Conservation (phyloP, 2,888 invertebrate genomes). For the Heliconius sara region DNA sequence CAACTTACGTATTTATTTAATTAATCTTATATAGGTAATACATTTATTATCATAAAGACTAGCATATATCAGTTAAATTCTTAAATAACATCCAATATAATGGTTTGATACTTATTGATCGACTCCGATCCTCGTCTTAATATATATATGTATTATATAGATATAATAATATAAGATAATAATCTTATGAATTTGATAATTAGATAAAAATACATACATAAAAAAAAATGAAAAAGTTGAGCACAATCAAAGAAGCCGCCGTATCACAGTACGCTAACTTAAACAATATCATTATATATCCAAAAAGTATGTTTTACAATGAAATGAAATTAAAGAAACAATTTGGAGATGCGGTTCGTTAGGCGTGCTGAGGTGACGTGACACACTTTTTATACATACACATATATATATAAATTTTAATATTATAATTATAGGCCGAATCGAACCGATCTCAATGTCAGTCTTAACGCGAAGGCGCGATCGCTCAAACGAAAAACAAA, state of each 20-base stretch:
- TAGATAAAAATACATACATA: constrained; percentile 57
- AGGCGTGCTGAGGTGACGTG: not conserved
- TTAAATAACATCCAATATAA: constrained; percentile 66
- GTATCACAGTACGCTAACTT: constrained; percentile 81
- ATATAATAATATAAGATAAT: constrained; percentile 45
- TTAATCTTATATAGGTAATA: constrained; percentile 62
- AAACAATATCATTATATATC: constrained; percentile 60
- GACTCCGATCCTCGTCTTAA: constrained; percentile 45
- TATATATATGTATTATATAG: constrained; percentile 36
- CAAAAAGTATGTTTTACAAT: constrained; percentile 23
- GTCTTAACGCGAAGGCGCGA: constrained; percentile 54
- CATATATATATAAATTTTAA: constrained; percentile 34
- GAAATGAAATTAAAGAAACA: constrained; percentile 9
- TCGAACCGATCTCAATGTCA: constrained; percentile 54
- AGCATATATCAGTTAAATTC: constrained; percentile 78
- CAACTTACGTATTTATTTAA: constrained; percentile 69
- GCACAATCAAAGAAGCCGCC: constrained; percentile 78
- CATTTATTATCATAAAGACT: constrained; percentile 78
- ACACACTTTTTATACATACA: not conserved
- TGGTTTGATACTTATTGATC: constrained; percentile 55
- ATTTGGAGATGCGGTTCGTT: constrained; percentile 15
- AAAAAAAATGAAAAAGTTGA: constrained; percentile 67
- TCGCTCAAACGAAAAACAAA: constrained; percentile 41
- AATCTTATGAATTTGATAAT: constrained; percentile 56
- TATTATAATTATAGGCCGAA: constrained; percentile 57